Conservation (phyloP, 2,797 vertebrate species). For the Triplophysa yarkandensis region DNA sequence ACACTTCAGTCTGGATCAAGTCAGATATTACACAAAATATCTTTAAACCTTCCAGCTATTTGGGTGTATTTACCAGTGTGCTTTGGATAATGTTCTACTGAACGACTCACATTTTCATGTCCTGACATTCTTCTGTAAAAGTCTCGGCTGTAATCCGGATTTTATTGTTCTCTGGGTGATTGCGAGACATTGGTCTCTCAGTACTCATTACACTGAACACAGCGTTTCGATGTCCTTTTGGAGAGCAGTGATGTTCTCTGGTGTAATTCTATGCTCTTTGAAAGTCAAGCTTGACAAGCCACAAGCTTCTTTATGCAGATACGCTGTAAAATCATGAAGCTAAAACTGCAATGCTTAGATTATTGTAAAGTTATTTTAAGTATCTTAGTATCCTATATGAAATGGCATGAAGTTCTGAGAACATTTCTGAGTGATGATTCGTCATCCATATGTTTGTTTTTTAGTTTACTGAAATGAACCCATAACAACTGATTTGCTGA, state of each 20-base stretch:
- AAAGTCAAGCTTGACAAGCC: too few relatives aligned
- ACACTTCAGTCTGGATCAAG: not conserved
- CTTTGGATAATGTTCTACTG: not conserved
- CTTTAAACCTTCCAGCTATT: not conserved
- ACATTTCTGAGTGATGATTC: not conserved
- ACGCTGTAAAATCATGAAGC: not conserved
- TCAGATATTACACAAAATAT: not conserved
- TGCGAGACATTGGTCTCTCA: not conserved
- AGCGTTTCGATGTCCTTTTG: conserved; percentile 1
- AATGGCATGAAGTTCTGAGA: not conserved
- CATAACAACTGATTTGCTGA: not conserved
- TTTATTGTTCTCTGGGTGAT: not conserved
- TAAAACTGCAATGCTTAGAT: not conserved
- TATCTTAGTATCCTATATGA: conserved; percentile 1
- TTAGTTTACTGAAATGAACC: not conserved
- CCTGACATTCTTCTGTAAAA: conserved; percentile 2
- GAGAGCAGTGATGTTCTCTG: conserved; percentile 2
- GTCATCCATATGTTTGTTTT: not conserved
- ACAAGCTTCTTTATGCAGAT: too few relatives aligned
- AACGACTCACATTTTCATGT: conserved; percentile 2
- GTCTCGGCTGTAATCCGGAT: not conserved
- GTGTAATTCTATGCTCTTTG: not conserved
- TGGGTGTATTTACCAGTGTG: not conserved
- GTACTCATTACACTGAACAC: conserved; percentile 7
- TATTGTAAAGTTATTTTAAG: not conserved